A percentile compares a stretch with the other conserved stretches of the same genome.
These are phyloP conservation scores for Notarius lentiginosus DNA, from an alignment of 2,113 vertebrate species.

Conservation along the genomic window DNA sequence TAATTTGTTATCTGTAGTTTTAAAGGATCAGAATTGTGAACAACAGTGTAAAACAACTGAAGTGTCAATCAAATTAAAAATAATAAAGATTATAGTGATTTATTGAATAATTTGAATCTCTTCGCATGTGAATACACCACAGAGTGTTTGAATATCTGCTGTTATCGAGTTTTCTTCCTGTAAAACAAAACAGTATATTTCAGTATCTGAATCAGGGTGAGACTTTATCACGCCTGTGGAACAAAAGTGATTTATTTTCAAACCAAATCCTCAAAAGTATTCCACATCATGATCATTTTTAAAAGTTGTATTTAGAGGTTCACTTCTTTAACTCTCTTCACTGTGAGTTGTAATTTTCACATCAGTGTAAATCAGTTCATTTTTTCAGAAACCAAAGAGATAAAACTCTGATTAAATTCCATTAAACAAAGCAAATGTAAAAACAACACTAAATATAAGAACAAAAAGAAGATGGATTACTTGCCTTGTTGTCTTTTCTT, in stretches of 20 bases:
- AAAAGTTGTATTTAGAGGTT: neutral
- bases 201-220: neutral
- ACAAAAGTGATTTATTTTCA: neutral
- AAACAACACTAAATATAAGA: neutral
- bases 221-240: neutral
- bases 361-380: neutral
- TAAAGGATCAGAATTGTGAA: no score
- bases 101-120: neutral
- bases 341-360: neutral
- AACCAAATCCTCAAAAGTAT: neutral
- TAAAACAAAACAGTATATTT: neutral
- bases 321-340: neutral
- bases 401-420: neutral
- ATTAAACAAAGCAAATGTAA: neutral
- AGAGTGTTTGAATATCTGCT: neutral
- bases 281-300: no score
- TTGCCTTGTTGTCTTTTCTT: neutral
- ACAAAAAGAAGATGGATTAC: neutral
- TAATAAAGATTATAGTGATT: neutral
- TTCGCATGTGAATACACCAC: neutral
- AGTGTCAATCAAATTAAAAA: no score
- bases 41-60: no score
- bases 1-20: no score
- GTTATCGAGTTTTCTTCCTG: neutral
- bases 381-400: neutral